Conservation (phyloP, 2,888 invertebrate genomes). For the Nymphalis urticae region DNA sequence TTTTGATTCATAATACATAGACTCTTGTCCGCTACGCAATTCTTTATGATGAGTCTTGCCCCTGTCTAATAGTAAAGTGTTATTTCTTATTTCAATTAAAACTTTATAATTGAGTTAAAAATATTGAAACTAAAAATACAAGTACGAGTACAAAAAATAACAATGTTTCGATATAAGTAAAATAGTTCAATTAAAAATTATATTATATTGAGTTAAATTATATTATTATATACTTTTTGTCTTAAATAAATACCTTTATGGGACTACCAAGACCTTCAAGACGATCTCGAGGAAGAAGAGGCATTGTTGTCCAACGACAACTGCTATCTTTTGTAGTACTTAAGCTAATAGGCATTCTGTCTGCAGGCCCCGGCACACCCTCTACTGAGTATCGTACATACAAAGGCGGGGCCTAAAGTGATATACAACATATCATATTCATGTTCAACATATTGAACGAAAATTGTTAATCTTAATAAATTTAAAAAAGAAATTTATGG, state of each 20-base stretch:
- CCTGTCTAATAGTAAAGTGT: conserved; percentile 53
- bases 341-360: conserved; percentile 67
- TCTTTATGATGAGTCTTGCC: conserved; percentile 62
- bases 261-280: conserved; percentile 65
- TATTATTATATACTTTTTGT: neutral
- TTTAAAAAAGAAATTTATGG: no score
- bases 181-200: no score
- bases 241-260: conserved; percentile 50
- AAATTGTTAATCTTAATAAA: no score
- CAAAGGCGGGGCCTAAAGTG: conserved; percentile 58
- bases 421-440: neutral
- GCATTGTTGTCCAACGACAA: conserved; percentile 67
- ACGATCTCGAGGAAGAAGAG: conserved; percentile 60
- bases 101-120: neutral
- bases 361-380: conserved; percentile 60
- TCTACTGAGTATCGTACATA: conserved; percentile 64
- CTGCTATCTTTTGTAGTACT: conserved; percentile 65
- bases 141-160: neutral
- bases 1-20: conserved; percentile 72
- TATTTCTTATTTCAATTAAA: neutral
- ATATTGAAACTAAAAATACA: neutral
- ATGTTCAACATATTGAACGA: no score
- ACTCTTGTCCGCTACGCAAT: conserved; percentile 70
- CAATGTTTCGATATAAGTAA: no score
- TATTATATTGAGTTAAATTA: no score